Evolutionary conservation across 2,113 vertebrate species (phyloP).

Genomic region (Cololabis saira): DNA sequence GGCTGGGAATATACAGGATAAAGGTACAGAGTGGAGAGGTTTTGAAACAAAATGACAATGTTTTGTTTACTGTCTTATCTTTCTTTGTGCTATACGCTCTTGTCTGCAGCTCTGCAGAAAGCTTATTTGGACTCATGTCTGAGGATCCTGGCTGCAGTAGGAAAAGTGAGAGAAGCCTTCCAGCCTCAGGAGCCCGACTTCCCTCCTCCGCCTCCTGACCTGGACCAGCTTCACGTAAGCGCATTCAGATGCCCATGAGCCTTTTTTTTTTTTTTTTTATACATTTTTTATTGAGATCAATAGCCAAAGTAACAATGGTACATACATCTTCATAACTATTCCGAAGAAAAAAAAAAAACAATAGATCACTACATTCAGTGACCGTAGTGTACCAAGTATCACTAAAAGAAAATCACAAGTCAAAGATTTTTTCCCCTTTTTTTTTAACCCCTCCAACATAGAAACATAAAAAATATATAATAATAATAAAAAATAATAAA

Average conservation of each 20-base stretch:
- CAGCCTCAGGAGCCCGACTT: slow-evolving; percentile 97
- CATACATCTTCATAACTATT: too few relatives aligned
- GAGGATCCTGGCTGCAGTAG: slow-evolving; percentile 94
- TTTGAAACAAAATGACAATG: not conserved
- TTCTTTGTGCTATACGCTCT: not conserved
- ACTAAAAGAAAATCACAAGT: too few relatives aligned
- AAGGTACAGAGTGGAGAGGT: slow-evolving; percentile 82
- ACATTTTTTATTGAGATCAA: too few relatives aligned
- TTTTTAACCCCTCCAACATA: too few relatives aligned
- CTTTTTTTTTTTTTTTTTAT: too few relatives aligned
- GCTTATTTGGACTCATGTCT: slow-evolving; percentile 96
- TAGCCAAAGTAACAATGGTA: too few relatives aligned
- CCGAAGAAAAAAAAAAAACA: too few relatives aligned
- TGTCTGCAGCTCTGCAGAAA: slow-evolving; percentile 89
- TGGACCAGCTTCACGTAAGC: slow-evolving; percentile 94
- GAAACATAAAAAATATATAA: too few relatives aligned
- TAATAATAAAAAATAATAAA: too few relatives aligned
- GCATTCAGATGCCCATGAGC: not conserved
- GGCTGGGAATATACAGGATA: slow-evolving; percentile 96
- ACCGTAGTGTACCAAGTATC: too few relatives aligned
- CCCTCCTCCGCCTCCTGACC: slow-evolving; percentile 95
- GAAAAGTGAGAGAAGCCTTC: slow-evolving; percentile 97
- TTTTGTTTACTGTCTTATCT: not conserved
- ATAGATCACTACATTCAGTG: too few relatives aligned
- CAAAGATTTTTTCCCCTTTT: too few relatives aligned